Conservation (phyloP, 2,797 vertebrate genomes). For the Mastacembelus armatus region DNA sequence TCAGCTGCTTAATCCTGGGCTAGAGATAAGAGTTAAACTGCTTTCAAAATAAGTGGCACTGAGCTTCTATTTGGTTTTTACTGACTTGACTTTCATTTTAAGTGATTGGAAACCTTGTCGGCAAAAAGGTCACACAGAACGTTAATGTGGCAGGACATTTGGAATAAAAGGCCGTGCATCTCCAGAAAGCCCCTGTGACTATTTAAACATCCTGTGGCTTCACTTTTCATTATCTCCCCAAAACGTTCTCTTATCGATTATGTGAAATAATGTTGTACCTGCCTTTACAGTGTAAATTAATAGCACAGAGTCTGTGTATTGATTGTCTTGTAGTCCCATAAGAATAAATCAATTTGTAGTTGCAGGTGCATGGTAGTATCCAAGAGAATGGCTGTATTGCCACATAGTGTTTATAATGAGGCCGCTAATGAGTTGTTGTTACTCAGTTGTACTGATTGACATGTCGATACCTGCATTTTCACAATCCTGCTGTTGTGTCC, state of each 20-base stretch:
- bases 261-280: conserved; percentile 11
- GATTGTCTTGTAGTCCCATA: conserved; percentile 28
- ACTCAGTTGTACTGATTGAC: conserved; percentile 22
- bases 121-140: conserved; percentile 42
- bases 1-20: conserved; percentile 29
- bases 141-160: not conserved
- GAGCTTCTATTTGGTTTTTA: conserved; percentile 55
- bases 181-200: conserved; percentile 4
- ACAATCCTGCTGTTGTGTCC: conserved; percentile 23
- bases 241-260: conserved; percentile 29
- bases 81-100: conserved; percentile 49
- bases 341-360: conserved; percentile 32
- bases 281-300: conserved; percentile 40
- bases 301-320: conserved; percentile 35
- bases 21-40: conserved; percentile 37
- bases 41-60: conserved; percentile 53
- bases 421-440: conserved; percentile 50
- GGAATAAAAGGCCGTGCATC: conserved; percentile 18
- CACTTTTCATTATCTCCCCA: not conserved
- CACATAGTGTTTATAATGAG: conserved; percentile 37
- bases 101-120: conserved; percentile 39
- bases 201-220: conserved; percentile 6
- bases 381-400: not conserved
- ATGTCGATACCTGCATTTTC: conserved; percentile 29
- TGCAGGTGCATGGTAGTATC: conserved; percentile 3